Conservation (phyloP, 2,888 invertebrate species). For the Clusia tigrina region DNA sequence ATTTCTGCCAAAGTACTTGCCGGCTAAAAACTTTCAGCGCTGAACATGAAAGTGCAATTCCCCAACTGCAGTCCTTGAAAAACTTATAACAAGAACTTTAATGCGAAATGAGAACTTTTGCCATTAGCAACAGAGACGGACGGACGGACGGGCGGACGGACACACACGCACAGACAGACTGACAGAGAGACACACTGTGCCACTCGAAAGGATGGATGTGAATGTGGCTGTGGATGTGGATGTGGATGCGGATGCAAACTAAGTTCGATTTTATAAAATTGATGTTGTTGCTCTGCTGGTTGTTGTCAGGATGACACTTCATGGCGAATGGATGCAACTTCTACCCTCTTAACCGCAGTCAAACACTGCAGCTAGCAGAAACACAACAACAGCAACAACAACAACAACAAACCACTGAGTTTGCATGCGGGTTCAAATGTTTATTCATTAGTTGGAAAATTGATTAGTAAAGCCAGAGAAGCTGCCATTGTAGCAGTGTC, state of each 20-base stretch:
- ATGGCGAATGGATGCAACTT: slow-evolving; percentile 23
- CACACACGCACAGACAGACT: neutral
- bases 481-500: neutral
- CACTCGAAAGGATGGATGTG: no score
- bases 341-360: no score
- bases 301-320: slow-evolving; percentile 18
- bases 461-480: slow-evolving; percentile 23
- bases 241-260: slow-evolving; percentile 25
- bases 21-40: slow-evolving; percentile 9
- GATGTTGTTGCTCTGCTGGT: slow-evolving; percentile 4
- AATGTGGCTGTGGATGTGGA: no score
- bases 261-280: slow-evolving; percentile 15
- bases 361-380: no score
- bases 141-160: neutral
- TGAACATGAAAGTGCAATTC: slow-evolving; percentile 1
- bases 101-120: neutral
- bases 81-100: slow-evolving; percentile 33
- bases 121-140: no score
- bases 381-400: neutral
- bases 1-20: slow-evolving; percentile 16
- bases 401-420: neutral
- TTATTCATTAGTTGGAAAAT: slow-evolving; percentile 24
- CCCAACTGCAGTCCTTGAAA: slow-evolving; percentile 50
- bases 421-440: slow-evolving; percentile 20
- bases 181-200: slow-evolving; percentile 31